Conservation (phyloP, 2,888 invertebrate genomes). For the Dryobota labecula region DNA sequence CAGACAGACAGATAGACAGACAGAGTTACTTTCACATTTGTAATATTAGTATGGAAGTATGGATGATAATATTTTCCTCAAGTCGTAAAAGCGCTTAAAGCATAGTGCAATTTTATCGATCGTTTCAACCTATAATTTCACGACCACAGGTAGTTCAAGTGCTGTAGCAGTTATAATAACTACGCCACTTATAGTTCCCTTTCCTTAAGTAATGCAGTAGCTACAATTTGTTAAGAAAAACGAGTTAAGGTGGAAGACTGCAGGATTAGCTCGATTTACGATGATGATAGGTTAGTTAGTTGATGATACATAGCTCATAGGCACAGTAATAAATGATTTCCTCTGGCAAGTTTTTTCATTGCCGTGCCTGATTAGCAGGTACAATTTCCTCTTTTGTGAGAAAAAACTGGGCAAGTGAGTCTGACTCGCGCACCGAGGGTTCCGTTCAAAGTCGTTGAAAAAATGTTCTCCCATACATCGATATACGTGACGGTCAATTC, state of each 20-base stretch:
- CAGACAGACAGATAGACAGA: too few relatives aligned
- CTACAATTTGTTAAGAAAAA: conserved; percentile 26
- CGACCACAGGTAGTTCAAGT: conserved; percentile 10
- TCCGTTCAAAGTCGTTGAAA: too few relatives aligned
- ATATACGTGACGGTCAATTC: too few relatives aligned
- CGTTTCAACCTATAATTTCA: conserved; percentile 24
- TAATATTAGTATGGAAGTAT: too few relatives aligned
- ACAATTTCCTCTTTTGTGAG: neutral
- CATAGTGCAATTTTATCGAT: conserved; percentile 14
- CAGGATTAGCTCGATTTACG: conserved; percentile 30
- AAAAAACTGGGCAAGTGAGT: too few relatives aligned
- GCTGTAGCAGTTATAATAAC: conserved; percentile 29
- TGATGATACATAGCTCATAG: conserved; percentile 13
- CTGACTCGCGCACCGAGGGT: too few relatives aligned
- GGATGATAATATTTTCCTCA: neutral
- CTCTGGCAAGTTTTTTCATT: conserved; percentile 29
- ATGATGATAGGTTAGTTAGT: conserved; percentile 41
- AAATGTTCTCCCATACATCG: too few relatives aligned
- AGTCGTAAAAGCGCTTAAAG: conserved; percentile 8
- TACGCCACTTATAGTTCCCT: conserved; percentile 25
- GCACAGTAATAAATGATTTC: conserved; percentile 34
- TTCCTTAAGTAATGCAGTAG: conserved; percentile 36
- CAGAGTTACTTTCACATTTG: too few relatives aligned
- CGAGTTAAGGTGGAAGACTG: conserved; percentile 31
- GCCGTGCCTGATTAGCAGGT: neutral